Conservation (phyloP, 2,113 vertebrate genomes). For the Hydrochoerus hydrochaeris region DNA sequence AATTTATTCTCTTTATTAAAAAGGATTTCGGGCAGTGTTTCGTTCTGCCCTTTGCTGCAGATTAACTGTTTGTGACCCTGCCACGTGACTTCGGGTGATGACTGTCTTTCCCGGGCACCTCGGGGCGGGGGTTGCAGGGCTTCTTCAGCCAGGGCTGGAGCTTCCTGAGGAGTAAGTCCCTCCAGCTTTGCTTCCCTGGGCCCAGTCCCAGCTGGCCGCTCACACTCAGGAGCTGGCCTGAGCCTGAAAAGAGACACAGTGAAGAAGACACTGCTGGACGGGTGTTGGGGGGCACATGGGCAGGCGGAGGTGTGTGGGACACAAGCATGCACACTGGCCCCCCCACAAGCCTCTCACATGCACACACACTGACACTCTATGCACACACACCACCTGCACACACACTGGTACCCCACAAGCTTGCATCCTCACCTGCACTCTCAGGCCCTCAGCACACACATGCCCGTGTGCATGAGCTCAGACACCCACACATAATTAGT, state of each 20-base stretch:
- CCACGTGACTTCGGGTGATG: conserved; percentile 23
- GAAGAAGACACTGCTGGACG: background rate
- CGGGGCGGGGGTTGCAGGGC: background rate
- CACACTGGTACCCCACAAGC: background rate
- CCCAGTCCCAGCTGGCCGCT: background rate
- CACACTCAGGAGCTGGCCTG: too few species aligned
- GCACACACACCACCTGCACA: background rate
- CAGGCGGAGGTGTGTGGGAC: background rate
- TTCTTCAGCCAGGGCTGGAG: background rate
- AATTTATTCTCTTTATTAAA: conserved; percentile 84
- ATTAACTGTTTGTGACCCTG: conserved; percentile 78
- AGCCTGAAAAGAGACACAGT: background rate
- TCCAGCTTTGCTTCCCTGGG: accelerated
- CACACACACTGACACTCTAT: too few species aligned
- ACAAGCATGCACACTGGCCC: background rate
- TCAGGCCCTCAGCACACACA: background rate
- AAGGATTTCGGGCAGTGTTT: conserved; percentile 80
- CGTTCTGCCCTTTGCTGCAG: conserved; percentile 80
- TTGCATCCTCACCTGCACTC: background rate
- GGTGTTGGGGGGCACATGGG: background rate
- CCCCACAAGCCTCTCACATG: too few species aligned
- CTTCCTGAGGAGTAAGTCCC: background rate
- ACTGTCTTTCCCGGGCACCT: conserved; percentile 46
- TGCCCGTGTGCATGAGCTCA: background rate
- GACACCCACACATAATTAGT: background rate